Evolutionary conservation across 35 echinoderm and acorn worm genomes (phyloP).

Genomic region (Apostichopus californicus): DNA sequence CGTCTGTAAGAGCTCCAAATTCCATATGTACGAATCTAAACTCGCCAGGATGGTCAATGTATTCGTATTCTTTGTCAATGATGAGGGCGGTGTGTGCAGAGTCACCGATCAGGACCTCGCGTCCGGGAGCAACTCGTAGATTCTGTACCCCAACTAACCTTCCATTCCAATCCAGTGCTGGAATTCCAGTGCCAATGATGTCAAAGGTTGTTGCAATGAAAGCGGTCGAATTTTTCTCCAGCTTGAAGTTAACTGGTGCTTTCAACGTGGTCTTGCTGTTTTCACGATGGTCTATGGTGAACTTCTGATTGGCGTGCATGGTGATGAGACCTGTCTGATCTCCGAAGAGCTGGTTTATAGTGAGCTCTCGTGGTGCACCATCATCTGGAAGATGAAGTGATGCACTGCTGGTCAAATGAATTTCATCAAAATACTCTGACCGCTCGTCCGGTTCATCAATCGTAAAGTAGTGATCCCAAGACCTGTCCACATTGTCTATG

Average conservation of each 20-base stretch:
- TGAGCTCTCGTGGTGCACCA: slow-evolving; percentile 12
- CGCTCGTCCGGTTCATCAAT: slow-evolving; percentile 55
- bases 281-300: slow-evolving; percentile 70
- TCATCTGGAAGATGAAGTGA: slow-evolving; percentile 69
- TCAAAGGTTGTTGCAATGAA: slow-evolving; percentile 85
- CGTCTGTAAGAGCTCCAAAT: slow-evolving; percentile 74
- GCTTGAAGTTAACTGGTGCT: slow-evolving; percentile 72
- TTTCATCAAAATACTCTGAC: slow-evolving; percentile 75
- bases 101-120: slow-evolving; percentile 60
- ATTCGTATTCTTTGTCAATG: slow-evolving; percentile 67
- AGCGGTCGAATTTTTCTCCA: slow-evolving; percentile 75
- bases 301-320: slow-evolving; percentile 75
- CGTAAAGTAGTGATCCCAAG: slow-evolving; percentile 80
- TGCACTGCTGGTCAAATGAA: slow-evolving; percentile 71
- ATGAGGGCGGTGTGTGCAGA: slow-evolving; percentile 83
- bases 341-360: slow-evolving; percentile 62
- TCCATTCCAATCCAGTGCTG: slow-evolving; percentile 85
- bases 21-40: slow-evolving; percentile 88
- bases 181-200: slow-evolving; percentile 73
- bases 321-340: slow-evolving; percentile 80
- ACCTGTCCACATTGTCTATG: slow-evolving; percentile 65
- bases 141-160: slow-evolving; percentile 76
- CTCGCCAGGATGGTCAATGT: slow-evolving; percentile 80
- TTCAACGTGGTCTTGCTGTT: slow-evolving; percentile 71
- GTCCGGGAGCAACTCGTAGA: slow-evolving; percentile 65